Conservation (phyloP, 2,113 vertebrate genomes). For the Zootoca vivipara region DNA sequence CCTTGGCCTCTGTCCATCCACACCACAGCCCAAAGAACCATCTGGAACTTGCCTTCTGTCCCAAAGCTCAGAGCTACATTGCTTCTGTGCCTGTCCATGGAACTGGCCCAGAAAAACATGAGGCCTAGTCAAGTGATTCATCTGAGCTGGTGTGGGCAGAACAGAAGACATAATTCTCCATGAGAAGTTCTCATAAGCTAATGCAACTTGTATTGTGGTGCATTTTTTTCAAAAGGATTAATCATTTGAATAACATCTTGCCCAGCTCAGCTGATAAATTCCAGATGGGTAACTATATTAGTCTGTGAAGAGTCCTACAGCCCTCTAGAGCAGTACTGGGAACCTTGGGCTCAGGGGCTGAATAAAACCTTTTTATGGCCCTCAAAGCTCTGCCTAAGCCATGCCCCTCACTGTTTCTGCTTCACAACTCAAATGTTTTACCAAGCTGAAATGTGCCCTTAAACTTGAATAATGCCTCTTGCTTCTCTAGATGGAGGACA, state of each 20-base stretch:
- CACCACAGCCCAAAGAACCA: neutral
- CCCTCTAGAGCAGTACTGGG: neutral
- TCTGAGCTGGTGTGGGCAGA: neutral
- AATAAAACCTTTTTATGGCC: too few relatives aligned
- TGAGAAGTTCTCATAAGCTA: neutral
- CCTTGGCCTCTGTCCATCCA: neutral
- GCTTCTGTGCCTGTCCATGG: rapidly evolving
- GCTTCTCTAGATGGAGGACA: too few relatives aligned
- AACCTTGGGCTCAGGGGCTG: too few relatives aligned
- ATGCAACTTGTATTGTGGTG: neutral
- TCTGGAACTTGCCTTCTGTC: neutral
- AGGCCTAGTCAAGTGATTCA: neutral
- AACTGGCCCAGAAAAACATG: rapidly evolving
- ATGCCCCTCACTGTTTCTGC: too few relatives aligned
- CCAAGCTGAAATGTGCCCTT: too few relatives aligned
- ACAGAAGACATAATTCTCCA: neutral
- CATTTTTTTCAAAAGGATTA: neutral
- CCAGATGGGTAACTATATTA: neutral
- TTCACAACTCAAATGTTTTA: too few relatives aligned
- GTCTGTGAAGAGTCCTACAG: neutral
- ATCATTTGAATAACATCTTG: neutral
- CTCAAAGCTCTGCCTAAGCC: too few relatives aligned
- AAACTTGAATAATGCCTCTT: too few relatives aligned
- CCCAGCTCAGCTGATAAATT: neutral
- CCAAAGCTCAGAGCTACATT: rapidly evolving